Evolutionary conservation across 2,888 invertebrate species (phyloP), one percentile per base, ranked within the genome.

Genomic region (Tipula vernalis): DNA sequence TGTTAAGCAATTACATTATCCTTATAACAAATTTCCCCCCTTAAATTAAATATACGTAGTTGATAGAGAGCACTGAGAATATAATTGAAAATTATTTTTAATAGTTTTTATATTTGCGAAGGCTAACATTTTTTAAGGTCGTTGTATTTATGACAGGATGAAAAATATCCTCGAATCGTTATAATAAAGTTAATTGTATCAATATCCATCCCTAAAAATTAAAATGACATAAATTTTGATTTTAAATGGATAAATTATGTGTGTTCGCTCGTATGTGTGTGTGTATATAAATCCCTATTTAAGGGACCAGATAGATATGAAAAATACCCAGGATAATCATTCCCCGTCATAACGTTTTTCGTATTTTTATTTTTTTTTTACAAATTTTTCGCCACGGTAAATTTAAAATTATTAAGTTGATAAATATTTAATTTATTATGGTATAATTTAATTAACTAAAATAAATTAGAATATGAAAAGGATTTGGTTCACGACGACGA

Each of bases 401-500:
- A 71, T 71, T 71, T 71, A 28, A 71, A 71, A 71, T 71, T 71
- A 71, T 71, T 71, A 71, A 71, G 71, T 71, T 71, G 71, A 71
- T 71, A 71, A 71, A 71, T 71, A 71, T 71, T 71, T 71, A 71
- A 71, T 71, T 71, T 71, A 71, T 71, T 71, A 71, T 71, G 71
- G 71, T 71, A 71, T 71, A 71, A 71, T 71, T 71, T 71, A 71
- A 71, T 71, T 71, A 71, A 71, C 71, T 71, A 71, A 71, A 18
- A 71, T 71, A 71, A 71, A 71, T 71, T 71, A 71, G 10, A 71
- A 71, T 71, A 71, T 71, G 71, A 71, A 71, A 71, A 71, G 71
- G 28, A 71, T 71, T 10, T 71, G 28, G 44, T 44, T 44, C 51
- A 15, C 6, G 51, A 1, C 28, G 13, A 71, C 18, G 15, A 51